phyloP scores from a whole-genome alignment of 2,888 invertebrate species.

The Sussaba pulchella region DNA sequence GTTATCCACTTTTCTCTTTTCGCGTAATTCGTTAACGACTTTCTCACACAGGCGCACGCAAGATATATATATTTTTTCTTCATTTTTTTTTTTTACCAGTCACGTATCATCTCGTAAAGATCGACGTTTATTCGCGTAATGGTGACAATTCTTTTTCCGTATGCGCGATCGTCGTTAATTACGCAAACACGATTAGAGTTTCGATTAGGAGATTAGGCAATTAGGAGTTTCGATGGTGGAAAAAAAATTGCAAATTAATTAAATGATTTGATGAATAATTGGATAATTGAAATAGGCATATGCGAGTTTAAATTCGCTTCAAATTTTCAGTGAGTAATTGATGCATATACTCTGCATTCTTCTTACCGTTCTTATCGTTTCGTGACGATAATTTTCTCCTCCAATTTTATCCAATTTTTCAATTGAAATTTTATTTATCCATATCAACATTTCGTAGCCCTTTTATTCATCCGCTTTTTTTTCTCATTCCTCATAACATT shows the following conservation, averaged over 20 bases:
- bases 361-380: no score
- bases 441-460: no score
- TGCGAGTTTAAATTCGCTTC: background rate
- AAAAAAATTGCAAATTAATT: background rate
- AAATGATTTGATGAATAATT: constrained; percentile 4
- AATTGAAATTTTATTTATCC: no score
- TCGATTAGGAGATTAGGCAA: background rate
- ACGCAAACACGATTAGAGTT: constrained; percentile 19
- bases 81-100: background rate
- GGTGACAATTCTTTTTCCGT: background rate
- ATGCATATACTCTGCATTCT: no score
- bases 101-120: constrained; percentile 12
- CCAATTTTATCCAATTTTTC: no score
- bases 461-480: background rate
- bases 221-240: background rate
- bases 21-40: constrained; percentile 1
- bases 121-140: background rate
- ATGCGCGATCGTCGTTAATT: background rate
- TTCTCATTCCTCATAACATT: background rate
- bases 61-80: background rate
- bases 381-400: no score
- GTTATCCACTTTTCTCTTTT: constrained; percentile 47
- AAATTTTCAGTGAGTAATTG: no score
- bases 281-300: background rate
- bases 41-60: background rate